Percentiles rank a stretch among this genome's conserved stretches.
Conservation (phyloP, 2,888 invertebrate species). For the Clistopyga incitator region DNA sequence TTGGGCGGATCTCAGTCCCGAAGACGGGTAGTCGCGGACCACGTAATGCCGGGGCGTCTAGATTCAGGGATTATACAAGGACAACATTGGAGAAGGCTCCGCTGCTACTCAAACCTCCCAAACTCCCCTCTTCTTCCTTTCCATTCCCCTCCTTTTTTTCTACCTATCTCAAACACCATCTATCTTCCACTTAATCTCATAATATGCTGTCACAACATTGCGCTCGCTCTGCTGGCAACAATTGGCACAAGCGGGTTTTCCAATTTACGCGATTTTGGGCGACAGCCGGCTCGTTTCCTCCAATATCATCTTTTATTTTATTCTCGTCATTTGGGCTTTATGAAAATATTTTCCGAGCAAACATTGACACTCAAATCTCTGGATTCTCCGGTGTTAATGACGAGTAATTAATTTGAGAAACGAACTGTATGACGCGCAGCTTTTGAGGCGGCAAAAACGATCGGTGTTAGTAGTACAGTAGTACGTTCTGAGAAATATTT, state of each 20-base stretch:
- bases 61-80: conserved; percentile 79
- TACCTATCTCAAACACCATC: conserved; percentile 11
- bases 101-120: conserved; percentile 47
- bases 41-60: conserved; percentile 95
- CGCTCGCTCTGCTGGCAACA: conserved; percentile 16
- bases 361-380: no score
- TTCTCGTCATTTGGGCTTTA: no score
- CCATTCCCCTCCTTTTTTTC: conserved; percentile 42
- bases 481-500: conserved; percentile 48
- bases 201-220: conserved; percentile 45
- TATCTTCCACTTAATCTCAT: conserved; percentile 32
- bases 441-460: conserved; percentile 46
- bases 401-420: conserved; percentile 5
- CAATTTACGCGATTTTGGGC: conserved; percentile 35
- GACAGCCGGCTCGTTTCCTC: conserved; percentile 35
- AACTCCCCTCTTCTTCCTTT: conserved; percentile 32
- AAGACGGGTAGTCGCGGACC: conserved; percentile 90
- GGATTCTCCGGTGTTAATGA: neutral
- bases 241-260: conserved; percentile 39
- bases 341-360: no score
- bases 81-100: conserved; percentile 74
- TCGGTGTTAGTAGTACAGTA: conserved; percentile 47
- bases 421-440: conserved; percentile 47
- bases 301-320: neutral
- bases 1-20: conserved; percentile 86